phyloP scores from a whole-genome alignment of 2,113 vertebrate species.

The Dryoscopus gambensis region DNA sequence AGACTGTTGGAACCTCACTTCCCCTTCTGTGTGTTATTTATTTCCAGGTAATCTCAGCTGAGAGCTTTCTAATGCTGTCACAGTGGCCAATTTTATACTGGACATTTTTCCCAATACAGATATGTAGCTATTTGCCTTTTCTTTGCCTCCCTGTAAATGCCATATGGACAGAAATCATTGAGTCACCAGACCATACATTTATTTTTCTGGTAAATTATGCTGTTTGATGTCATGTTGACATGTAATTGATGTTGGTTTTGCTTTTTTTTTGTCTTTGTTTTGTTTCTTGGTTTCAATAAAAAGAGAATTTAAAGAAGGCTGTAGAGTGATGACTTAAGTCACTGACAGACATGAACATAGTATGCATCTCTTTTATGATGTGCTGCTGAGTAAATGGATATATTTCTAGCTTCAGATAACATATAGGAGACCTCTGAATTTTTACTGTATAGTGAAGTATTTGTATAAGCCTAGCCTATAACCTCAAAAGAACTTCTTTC shows the following conservation, averaged over 20 bases:
- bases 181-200: slow-evolving; percentile 64
- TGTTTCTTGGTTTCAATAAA: slow-evolving; percentile 71
- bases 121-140: slow-evolving; percentile 45
- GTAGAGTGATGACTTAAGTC: slow-evolving; percentile 68
- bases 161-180: slow-evolving; percentile 64
- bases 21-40: background rate
- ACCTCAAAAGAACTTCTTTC: slow-evolving; percentile 44
- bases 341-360: slow-evolving; percentile 68
- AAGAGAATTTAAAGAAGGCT: slow-evolving; percentile 64
- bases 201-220: slow-evolving; percentile 72
- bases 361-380: slow-evolving; percentile 71
- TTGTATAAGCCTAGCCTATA: slow-evolving; percentile 39
- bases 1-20: background rate
- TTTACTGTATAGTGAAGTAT: slow-evolving; percentile 5
- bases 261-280: slow-evolving; percentile 69
- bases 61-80: slow-evolving; percentile 1
- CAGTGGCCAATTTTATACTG: slow-evolving; percentile 9
- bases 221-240: slow-evolving; percentile 72
- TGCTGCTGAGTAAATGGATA: slow-evolving; percentile 68
- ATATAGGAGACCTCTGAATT: slow-evolving; percentile 58
- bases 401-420: slow-evolving; percentile 71
- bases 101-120: slow-evolving; percentile 16
- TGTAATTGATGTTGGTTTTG: slow-evolving; percentile 64
- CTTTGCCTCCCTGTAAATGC: slow-evolving; percentile 59
- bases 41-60: background rate